These are phyloP conservation scores for Carpatolechia fugitivella DNA, from an alignment of 2,888 invertebrate species.

Conservation along the genomic window DNA sequence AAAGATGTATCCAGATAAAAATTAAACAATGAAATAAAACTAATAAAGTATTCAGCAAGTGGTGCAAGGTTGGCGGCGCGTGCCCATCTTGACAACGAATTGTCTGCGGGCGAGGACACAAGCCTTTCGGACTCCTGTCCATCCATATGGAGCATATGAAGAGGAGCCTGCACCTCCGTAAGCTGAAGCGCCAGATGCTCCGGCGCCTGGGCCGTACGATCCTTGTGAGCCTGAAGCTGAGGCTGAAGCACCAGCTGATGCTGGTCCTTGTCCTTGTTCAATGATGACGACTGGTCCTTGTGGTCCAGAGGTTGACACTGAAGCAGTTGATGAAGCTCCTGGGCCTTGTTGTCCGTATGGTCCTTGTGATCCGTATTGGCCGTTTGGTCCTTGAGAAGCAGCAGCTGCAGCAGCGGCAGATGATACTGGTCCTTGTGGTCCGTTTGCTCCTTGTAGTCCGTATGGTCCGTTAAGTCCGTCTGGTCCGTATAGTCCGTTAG, in stretches of 20 bases:
- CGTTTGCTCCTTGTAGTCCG: slow-evolving; percentile 10
- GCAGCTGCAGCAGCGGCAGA: neutral
- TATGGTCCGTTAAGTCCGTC: slow-evolving; percentile 14
- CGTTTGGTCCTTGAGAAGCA: neutral
- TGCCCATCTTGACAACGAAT: slow-evolving; percentile 49
- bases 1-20: slow-evolving; percentile 55
- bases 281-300: slow-evolving; percentile 18
- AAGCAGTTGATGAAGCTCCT: neutral
- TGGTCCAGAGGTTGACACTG: slow-evolving; percentile 2
- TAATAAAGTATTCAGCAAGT: slow-evolving; percentile 34
- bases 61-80: slow-evolving; percentile 43
- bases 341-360: slow-evolving; percentile 2
- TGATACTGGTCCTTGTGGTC: slow-evolving; percentile 6
- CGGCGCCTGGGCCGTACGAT: slow-evolving; percentile 11
- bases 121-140: slow-evolving; percentile 41
- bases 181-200: slow-evolving; percentile 14
- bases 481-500: slow-evolving; percentile 14
- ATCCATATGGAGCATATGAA: slow-evolving; percentile 26
- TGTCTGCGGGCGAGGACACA: slow-evolving; percentile 50
- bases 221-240: slow-evolving; percentile 11
- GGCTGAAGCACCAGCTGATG: slow-evolving; percentile 12
- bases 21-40: slow-evolving; percentile 17
- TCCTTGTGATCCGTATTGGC: slow-evolving; percentile 1
- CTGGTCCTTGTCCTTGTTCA: slow-evolving; percentile 19
- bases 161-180: neutral